phyloP scores from a whole-genome alignment of 2,888 invertebrate genomes.

The Eulithis testata region DNA sequence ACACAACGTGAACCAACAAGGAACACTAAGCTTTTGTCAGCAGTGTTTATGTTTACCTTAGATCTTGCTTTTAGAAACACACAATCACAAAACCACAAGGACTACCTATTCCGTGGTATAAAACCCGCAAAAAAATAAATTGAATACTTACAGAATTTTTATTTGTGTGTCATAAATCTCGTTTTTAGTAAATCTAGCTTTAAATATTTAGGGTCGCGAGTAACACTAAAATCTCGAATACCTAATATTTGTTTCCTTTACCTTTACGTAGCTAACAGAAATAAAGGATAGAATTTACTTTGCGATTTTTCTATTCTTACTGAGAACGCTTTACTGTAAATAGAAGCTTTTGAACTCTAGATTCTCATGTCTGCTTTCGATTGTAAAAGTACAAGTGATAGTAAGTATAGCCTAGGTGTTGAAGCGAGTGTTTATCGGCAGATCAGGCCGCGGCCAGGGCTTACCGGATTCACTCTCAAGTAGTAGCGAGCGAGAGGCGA shows the following conservation, averaged over 20 bases:
- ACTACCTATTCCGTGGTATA: too few relatives aligned
- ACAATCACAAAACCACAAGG: too few relatives aligned
- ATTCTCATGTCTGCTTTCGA: neutral
- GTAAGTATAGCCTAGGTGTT: neutral
- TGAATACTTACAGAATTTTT: too few relatives aligned
- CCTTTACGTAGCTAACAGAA: too few relatives aligned
- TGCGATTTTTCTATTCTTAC: too few relatives aligned
- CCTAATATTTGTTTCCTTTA: too few relatives aligned
- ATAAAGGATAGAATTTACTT: too few relatives aligned
- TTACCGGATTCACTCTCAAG: neutral
- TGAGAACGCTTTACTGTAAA: neutral
- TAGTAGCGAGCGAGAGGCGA: neutral
- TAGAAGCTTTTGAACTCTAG: neutral
- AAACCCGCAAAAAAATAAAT: too few relatives aligned
- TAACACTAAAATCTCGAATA: too few relatives aligned
- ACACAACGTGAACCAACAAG: neutral
- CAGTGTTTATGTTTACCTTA: neutral
- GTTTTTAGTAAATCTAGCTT: too few relatives aligned
- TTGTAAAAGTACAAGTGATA: neutral
- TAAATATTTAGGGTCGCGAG: too few relatives aligned
- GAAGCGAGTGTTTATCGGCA: constrained; percentile 5
- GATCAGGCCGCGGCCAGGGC: neutral
- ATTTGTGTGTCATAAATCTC: too few relatives aligned
- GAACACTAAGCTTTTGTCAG: neutral
- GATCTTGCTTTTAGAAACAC: neutral